Percentiles rank a stretch among this genome's conserved stretches.
phyloP scores from a whole-genome alignment of 2,797 vertebrate species.

The Mormyrus hasselquistii region DNA sequence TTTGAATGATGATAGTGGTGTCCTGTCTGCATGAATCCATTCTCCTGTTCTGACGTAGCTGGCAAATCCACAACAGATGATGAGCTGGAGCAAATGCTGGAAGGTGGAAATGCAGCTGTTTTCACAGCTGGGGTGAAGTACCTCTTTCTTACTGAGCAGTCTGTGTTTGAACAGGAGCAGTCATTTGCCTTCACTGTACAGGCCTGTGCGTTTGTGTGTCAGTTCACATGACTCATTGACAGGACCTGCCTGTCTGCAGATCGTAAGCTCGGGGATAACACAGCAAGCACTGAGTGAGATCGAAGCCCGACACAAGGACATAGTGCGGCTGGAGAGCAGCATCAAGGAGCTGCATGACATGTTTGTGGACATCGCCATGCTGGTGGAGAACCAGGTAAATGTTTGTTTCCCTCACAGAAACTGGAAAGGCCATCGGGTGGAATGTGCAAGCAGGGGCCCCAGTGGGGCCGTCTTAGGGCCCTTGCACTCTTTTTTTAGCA shows the following conservation, averaged over 20 bases:
- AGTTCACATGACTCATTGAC: background rate
- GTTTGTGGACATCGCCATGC: conserved; percentile 94
- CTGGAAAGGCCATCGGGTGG: background rate
- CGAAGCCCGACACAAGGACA: conserved; percentile 91
- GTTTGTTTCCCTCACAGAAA: background rate
- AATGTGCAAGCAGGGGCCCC: background rate
- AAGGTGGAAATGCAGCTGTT: conserved; percentile 83
- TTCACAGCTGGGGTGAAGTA: conserved; percentile 74
- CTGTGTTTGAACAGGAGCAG: background rate
- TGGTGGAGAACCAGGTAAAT: conserved; percentile 69
- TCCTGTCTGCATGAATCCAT: background rate
- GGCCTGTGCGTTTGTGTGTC: background rate
- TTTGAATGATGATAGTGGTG: background rate
- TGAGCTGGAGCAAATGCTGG: conserved; percentile 88
- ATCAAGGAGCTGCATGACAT: conserved; percentile 96
- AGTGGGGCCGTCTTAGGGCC: background rate
- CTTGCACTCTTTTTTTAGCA: background rate
- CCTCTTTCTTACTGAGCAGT: background rate
- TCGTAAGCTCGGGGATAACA: conserved; percentile 86
- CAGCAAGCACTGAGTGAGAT: conserved; percentile 93
- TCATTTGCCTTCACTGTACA: background rate
- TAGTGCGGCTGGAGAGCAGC: conserved; percentile 89
- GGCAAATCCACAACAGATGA: conserved; percentile 86
- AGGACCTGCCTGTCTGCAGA: conserved; percentile 52
- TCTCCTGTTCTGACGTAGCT: conserved; percentile 50